These are phyloP conservation scores for Chalcosyrphus nemorum DNA, from an alignment of 2,888 invertebrate genomes.

Conservation along the genomic window DNA sequence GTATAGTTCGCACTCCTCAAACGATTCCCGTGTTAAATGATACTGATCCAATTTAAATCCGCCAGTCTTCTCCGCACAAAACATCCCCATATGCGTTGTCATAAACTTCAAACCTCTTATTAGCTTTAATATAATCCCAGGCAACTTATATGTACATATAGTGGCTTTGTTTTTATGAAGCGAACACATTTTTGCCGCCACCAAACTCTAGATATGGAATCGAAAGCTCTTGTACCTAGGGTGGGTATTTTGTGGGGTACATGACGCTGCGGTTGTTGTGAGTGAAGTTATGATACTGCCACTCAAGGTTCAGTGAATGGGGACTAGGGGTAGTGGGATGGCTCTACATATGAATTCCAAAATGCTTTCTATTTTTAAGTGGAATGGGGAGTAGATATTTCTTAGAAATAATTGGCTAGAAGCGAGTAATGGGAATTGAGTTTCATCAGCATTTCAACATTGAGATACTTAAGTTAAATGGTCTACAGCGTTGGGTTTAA, in stretches of 20 bases:
- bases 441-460: conserved; percentile 31
- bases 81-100: conserved; percentile 5
- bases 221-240: conserved; percentile 1
- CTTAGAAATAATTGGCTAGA: not conserved
- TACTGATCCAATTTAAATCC: conserved; percentile 44
- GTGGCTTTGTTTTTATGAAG: conserved; percentile 59
- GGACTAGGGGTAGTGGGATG: not conserved
- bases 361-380: conserved; percentile 5
- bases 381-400: not conserved
- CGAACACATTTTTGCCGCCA: conserved; percentile 26
- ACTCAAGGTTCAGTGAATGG: conserved; percentile 46
- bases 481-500: conserved; percentile 45
- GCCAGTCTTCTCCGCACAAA: not conserved
- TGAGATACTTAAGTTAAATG: conserved; percentile 49
- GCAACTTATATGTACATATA: too few relatives aligned
- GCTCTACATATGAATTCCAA: conserved; percentile 27
- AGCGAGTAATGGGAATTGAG: conserved; percentile 42
- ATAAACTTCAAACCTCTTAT: conserved; percentile 45
- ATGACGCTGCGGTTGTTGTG: not conserved
- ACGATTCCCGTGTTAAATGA: conserved; percentile 34
- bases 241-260: not conserved
- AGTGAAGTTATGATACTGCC: conserved; percentile 17
- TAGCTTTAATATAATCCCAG: conserved; percentile 43
- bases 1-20: not conserved
- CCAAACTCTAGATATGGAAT: conserved; percentile 10